Percentiles rank a stretch among this genome's conserved stretches.
phyloP scores from a whole-genome alignment of 2,113 vertebrate species.

The Potamarius usumacintae region DNA sequence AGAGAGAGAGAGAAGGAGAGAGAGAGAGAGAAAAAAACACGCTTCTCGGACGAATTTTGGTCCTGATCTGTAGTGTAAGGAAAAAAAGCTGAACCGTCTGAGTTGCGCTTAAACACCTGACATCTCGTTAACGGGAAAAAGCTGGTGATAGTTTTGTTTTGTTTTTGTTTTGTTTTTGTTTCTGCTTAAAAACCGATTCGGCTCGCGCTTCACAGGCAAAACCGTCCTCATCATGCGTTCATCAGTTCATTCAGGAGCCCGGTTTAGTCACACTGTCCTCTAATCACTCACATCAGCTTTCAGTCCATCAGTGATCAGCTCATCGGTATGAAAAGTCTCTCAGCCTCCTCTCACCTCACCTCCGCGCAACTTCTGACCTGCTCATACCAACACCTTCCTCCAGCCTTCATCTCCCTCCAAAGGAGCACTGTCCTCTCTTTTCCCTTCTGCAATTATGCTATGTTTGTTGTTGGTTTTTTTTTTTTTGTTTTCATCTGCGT shows the following conservation, averaged over 20 bases:
- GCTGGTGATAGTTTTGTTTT: constrained; percentile 89
- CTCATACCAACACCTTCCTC: background rate
- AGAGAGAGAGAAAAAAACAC: constrained; percentile 66
- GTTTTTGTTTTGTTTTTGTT: constrained; percentile 61
- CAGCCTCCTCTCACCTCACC: background rate
- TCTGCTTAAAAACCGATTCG: constrained; percentile 61
- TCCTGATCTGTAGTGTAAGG: constrained; percentile 81
- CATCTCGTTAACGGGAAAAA: constrained; percentile 85
- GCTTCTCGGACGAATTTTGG: constrained; percentile 90
- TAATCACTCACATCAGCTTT: constrained; percentile 47
- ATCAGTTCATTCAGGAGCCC: constrained; percentile 74
- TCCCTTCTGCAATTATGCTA: background rate
- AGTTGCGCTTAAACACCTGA: constrained; percentile 94
- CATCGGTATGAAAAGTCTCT: constrained; percentile 53
- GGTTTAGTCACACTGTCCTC: constrained; percentile 75
- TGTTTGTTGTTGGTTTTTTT: background rate
- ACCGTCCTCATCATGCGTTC: constrained; percentile 92
- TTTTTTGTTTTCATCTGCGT: background rate
- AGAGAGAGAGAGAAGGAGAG: too few relatives aligned
- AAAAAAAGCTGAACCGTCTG: constrained; percentile 89
- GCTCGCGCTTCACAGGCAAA: constrained; percentile 87
- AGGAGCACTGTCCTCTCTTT: background rate
- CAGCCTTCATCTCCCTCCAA: background rate
- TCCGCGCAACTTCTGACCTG: constrained; percentile 4
- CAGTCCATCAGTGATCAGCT: constrained; percentile 53